Base-by-base conservation (phyloP, 2,113 vertebrate genomes). In the Synchiropus splendidus region DNA sequence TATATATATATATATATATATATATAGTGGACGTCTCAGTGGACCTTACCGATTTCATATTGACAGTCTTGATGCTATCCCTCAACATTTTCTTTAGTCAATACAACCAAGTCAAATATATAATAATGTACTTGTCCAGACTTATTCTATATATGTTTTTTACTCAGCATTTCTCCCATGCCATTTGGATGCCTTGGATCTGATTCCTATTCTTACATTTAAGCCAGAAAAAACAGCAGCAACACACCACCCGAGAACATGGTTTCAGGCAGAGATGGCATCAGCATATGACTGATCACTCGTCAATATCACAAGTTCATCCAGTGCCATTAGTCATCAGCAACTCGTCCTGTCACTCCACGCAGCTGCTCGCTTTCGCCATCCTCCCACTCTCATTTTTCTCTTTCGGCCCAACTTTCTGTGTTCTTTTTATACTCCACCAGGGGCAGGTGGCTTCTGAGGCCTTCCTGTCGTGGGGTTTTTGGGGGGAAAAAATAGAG, bases 201-300 rank as follows among this genome's bases (percentile, higher is more conserved):
- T 27, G 21, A 27, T 52, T 53, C 32, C 36, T 56, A 41, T 61
- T 56, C 16, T 40, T 31, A 36, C 12, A 63, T 48, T 49, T 12
- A 12, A 40, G 18, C 38, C n/a, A 34, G 16, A 39, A 54, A 44
- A 51, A 62, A 17, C 36, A 46, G 48, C 30, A 10, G 54, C 42
- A 44, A 63, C 33, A 51, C 34, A 36, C 46, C 34, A 50, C 31
- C 16, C 42, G 44, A 67, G 48, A 59, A 63, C 64, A 54, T 45
- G 61, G 55, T 71, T 65, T 35, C 44, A 50, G 43, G 36, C 56
- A 58, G 55, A 68, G 62, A 70, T 56, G 50, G 44, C 62, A 61
- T 69, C 61, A 45, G 52, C 41, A 48, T 40, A 74, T 82, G 78
- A 80, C 70, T 78, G 80, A 83, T 83, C 68, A 46, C 74, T 74